Conservation (phyloP, 2,888 invertebrate species). For the Chrysolina haemoptera region DNA sequence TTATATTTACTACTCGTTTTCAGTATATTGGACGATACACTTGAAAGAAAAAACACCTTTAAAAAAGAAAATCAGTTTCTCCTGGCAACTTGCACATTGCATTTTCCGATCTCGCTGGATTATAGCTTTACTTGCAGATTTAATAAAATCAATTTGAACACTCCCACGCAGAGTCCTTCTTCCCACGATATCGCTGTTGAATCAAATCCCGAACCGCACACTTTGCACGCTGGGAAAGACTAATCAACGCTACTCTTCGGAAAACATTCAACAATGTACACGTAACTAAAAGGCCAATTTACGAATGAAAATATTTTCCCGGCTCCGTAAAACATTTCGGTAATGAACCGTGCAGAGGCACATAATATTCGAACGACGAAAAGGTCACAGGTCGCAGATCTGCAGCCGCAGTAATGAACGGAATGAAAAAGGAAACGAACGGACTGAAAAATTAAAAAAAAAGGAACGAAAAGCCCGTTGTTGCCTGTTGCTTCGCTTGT, state of each 20-base stretch:
- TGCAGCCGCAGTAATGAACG: constrained; percentile 8
- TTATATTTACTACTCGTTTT: too few relatives aligned
- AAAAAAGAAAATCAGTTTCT: too few relatives aligned
- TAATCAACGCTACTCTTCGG: neutral
- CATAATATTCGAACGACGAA: too few relatives aligned
- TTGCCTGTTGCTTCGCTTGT: neutral
- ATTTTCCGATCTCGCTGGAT: too few relatives aligned
- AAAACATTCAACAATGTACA: neutral
- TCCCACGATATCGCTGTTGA: neutral
- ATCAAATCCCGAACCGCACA: neutral
- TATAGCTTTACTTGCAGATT: too few relatives aligned
- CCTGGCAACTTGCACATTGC: too few relatives aligned
- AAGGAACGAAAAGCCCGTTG: constrained; percentile 1
- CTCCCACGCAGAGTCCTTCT: neutral
- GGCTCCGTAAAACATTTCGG: constrained; percentile 2
- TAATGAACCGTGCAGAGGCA: neutral
- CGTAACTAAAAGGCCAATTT: neutral
- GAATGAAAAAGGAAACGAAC: neutral
- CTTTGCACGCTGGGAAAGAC: neutral
- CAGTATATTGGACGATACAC: too few relatives aligned
- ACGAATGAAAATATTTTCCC: constrained; percentile 15
- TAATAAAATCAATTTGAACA: too few relatives aligned
- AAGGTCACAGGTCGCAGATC: neutral
- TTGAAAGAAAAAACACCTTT: too few relatives aligned
- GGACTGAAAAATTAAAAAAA: constrained; percentile 3